Evolutionary conservation across 2,888 invertebrate species (phyloP).

Genomic region (Mesorhabditis spiculigera): DNA sequence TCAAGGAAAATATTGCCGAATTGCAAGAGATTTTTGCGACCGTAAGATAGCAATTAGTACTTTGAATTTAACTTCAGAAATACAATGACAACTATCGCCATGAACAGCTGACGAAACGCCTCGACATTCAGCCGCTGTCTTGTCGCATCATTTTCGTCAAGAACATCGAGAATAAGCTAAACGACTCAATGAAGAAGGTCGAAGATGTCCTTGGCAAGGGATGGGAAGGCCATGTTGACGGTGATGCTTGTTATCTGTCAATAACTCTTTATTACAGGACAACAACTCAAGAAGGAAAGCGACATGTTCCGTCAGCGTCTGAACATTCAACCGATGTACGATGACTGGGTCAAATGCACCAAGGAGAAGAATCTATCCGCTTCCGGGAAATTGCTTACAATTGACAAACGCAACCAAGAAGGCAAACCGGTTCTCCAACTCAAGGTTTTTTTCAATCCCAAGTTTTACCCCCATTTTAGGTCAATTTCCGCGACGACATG

Average conservation of each 20-base stretch:
- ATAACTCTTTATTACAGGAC: conserved; percentile 24
- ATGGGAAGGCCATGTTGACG: conserved; percentile 99
- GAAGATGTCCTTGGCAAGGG: conserved; percentile 92
- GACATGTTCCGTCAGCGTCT: conserved; percentile 94
- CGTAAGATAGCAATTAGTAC: not conserved
- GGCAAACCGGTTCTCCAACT: conserved; percentile 71
- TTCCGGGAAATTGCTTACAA: conserved; percentile 24
- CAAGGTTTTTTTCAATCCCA: conserved; percentile 64
- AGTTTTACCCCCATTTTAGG: conserved; percentile 65
- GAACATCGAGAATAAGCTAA: conserved; percentile 93
- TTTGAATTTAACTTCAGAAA: conserved; percentile 1
- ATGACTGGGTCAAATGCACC: conserved; percentile 80
- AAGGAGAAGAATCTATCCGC: conserved; percentile 58
- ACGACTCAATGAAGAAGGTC: conserved; percentile 89
- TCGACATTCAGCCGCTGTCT: conserved; percentile 92
- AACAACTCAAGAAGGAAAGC: conserved; percentile 82
- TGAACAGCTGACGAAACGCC: conserved; percentile 75
- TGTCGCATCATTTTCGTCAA: conserved; percentile 93
- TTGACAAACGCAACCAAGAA: conserved; percentile 35
- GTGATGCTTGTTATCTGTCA: conserved; percentile 68
- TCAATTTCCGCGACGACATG: conserved; percentile 94
- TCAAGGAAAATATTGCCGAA: conserved; percentile 96
- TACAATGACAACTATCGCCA: not conserved
- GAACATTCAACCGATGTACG: conserved; percentile 93
- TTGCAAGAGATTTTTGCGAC: conserved; percentile 69